phyloP scores from a whole-genome alignment of 2,888 invertebrate genomes.

The Erynnis tages region DNA sequence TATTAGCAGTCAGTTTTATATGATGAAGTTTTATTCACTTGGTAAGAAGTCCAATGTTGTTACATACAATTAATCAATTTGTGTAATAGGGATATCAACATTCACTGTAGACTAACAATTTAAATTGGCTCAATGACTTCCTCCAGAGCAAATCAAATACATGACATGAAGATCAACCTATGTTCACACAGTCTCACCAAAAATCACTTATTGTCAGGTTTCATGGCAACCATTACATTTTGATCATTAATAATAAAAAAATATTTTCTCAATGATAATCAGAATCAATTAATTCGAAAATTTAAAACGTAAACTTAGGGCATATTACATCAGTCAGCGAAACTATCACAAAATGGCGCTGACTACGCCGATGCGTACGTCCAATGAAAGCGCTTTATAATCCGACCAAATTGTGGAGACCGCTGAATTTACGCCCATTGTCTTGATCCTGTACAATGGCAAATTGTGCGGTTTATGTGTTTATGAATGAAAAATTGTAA shows the following conservation, averaged over 20 bases:
- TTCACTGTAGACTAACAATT: not conserved
- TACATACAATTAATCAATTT: conserved; percentile 30
- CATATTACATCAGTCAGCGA: conserved; percentile 73
- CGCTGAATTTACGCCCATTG: not conserved
- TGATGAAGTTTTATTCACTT: too few relatives aligned
- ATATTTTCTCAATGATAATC: not conserved
- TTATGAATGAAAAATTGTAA: not conserved
- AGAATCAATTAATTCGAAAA: not conserved
- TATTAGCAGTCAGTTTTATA: too few relatives aligned
- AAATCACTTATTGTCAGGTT: too few relatives aligned
- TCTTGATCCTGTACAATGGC: too few relatives aligned
- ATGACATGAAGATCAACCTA: not conserved
- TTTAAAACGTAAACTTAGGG: conserved; percentile 2
- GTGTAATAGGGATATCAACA: conserved; percentile 9
- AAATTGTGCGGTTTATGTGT: not conserved
- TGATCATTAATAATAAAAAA: too few relatives aligned
- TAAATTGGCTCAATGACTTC: conserved; percentile 11
- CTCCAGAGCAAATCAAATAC: conserved; percentile 7
- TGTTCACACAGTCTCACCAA: not conserved
- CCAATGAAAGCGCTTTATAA: conserved; percentile 74
- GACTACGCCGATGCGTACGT: conserved; percentile 41
- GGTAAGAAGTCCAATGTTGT: conserved; percentile 18
- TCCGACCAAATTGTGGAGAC: conserved; percentile 45
- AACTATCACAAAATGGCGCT: conserved; percentile 75
- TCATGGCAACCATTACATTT: too few relatives aligned